Evolutionary conservation across 2,888 invertebrate species (phyloP), one percentile per base, ranked within the genome.

Genomic region (Craniophora ligustri): DNA sequence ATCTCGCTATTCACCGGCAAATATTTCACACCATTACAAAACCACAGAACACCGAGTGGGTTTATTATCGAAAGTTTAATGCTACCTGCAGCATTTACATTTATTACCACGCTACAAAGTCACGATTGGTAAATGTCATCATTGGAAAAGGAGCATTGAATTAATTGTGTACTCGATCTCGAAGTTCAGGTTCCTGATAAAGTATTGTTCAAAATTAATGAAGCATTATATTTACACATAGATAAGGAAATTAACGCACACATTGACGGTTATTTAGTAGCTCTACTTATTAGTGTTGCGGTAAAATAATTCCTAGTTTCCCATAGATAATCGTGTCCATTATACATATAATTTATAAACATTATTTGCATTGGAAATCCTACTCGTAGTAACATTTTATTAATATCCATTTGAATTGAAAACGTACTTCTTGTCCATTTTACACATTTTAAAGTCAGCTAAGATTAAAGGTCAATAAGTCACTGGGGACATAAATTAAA

Each of bases 1-100:
- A 68, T 68, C 71, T 30, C 53, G 36, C 45, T 47, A 42, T 48
- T 51, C 48, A 32, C 46, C 32, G 30, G 15, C 38, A 46, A 59
- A 66, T 67, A 63, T 45, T 63, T 63, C 44, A 50, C 48, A 40
- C 36, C 13, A 47, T 66, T 56, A 53, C 40, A 44, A 61, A 66
- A 50, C 67, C 53, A 41, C 46, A 41, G 63, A 42, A 47, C 42
- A 46, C 49, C 30, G 18, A 50, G 44, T 58, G 32, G 23, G 10
- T 45, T 42, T 32, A 19, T 42, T 40, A 23, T 35, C 39, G 23
- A 61, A n/a, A 18, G 28, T 41, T 50, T 34, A 55, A 16, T 30
- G 54, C 39, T 67, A 47, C 53, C 23, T 53, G 62, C 19, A 44
- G 10, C 23, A 23, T 21, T 61, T 62, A 60, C 60, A 61, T 67